Base-by-base conservation (phyloP, 2,888 invertebrate species). In the Hyles lineata region DNA sequence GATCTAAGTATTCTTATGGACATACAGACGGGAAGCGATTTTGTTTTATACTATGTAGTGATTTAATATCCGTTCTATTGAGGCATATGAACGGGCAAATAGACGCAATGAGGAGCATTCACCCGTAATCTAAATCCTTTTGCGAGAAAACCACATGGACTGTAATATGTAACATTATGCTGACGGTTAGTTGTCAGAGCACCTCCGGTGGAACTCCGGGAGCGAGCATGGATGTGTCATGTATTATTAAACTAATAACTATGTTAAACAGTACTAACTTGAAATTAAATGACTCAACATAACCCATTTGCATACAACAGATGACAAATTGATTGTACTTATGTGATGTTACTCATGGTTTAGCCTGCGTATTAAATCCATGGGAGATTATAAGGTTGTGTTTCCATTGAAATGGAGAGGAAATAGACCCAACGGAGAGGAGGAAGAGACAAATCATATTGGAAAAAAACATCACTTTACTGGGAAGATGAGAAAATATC, bases 201-300 rank as follows among this genome's bases (percentile, higher is more conserved):
- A 67, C 8, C 43, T 67, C 43, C 9, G 43, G 9, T 43, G 0
- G 23, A 43, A 43, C 35, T 15, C 15, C 4, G 19, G 21, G 21
- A 35, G 43, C 43, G 15, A 62, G 62, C 62, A 43, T 23, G 21
- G 35, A 67, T 67, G 43, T 21, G 23, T 67, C 63, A 67, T 67
- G 32, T 62, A 43, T 67, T 67, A 43, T 63, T 9, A n/a, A 32
- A 43, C 43, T 67, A 67, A 67, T 67, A 67, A 67, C 63, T 67
- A 67, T 67, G 63, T 67, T 67, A 67, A 43, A 63, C 43, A 35
- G 6, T 43, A 43, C 43, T 9, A 67, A 43, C 23, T 21, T 23
- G 43, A 67, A 67, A 67, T 67, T 67, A 67, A 15, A 35, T 67
- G 63, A 67, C 21, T 43, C 63, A 67, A n/a, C 11, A 7, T 21